Evolutionary conservation across 2,113 vertebrate species (phyloP).

Genomic region (Zosterops japonicus): DNA sequence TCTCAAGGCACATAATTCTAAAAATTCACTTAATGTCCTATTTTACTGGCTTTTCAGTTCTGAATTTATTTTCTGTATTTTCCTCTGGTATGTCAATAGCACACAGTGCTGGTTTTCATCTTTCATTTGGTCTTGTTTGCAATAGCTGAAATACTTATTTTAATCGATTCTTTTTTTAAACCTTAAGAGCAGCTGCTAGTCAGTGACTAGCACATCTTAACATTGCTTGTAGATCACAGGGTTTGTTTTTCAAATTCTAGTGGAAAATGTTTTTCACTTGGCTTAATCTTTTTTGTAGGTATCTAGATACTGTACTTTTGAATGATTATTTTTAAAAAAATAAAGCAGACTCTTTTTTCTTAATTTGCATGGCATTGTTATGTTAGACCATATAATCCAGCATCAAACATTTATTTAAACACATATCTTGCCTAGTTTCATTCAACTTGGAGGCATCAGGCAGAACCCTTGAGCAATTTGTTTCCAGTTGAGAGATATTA

Average conservation of each 20-base stretch:
- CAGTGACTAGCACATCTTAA: conserved; percentile 27
- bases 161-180: conserved; percentile 44
- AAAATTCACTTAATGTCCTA: conserved; percentile 1
- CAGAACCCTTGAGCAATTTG: conserved; percentile 26
- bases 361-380: not conserved
- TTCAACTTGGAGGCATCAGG: conserved; percentile 5
- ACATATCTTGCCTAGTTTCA: not conserved
- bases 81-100: not conserved
- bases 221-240: not conserved
- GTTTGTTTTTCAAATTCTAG: not conserved
- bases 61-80: conserved; percentile 13
- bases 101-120: not conserved
- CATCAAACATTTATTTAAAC: conserved; percentile 13
- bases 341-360: not conserved
- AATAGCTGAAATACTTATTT: conserved; percentile 52
- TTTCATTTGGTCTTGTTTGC: conserved; percentile 31
- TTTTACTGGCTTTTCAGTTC: conserved; percentile 39
- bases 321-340: not conserved
- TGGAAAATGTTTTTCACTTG: not conserved
- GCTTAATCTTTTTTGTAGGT: not conserved
- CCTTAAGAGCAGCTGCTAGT: conserved; percentile 31
- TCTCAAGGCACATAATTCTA: conserved; percentile 29
- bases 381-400: conserved; percentile 17
- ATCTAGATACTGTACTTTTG: not conserved
- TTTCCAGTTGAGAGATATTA: conserved; percentile 30